Conservation (phyloP, 2,113 vertebrate genomes). For the Clarias gariepinus region DNA sequence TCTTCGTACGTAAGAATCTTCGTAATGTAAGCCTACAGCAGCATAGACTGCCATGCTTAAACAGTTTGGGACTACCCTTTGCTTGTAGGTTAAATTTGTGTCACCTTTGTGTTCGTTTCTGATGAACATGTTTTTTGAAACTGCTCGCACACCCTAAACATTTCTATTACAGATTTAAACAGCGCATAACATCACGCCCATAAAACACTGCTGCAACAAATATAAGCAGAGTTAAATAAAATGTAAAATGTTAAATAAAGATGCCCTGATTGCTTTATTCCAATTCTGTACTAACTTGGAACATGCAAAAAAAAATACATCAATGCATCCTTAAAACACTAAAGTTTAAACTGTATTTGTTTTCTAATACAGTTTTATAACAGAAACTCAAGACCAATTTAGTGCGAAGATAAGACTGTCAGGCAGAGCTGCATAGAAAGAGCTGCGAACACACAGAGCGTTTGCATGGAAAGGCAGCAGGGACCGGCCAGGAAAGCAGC, state of each 20-base stretch:
- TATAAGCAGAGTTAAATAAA: not conserved
- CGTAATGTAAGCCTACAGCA: no score
- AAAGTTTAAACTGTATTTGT: not conserved
- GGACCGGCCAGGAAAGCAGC: not conserved
- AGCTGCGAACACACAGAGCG: constrained; percentile 12
- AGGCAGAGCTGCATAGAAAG: constrained; percentile 63
- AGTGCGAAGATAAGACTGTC: constrained; percentile 50
- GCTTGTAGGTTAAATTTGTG: not conserved
- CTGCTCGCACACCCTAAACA: not conserved
- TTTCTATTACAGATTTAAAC: not conserved
- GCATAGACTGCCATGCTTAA: no score
- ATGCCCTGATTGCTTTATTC: not conserved
- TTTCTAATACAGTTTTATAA: no score
- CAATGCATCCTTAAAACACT: not conserved
- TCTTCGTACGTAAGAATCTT: no score
- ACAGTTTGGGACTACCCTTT: not conserved
- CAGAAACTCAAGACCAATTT: constrained; percentile 1
- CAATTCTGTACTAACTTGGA: not conserved
- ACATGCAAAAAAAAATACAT: not conserved
- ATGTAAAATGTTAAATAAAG: not conserved
- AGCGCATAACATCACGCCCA: not conserved
- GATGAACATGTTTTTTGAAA: not conserved
- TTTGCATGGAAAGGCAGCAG: not conserved
- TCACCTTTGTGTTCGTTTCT: not conserved
- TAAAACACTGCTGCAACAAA: not conserved